These are phyloP conservation scores for Merops nubicus DNA, from an alignment of 2,113 vertebrate species.

Conservation along the genomic window DNA sequence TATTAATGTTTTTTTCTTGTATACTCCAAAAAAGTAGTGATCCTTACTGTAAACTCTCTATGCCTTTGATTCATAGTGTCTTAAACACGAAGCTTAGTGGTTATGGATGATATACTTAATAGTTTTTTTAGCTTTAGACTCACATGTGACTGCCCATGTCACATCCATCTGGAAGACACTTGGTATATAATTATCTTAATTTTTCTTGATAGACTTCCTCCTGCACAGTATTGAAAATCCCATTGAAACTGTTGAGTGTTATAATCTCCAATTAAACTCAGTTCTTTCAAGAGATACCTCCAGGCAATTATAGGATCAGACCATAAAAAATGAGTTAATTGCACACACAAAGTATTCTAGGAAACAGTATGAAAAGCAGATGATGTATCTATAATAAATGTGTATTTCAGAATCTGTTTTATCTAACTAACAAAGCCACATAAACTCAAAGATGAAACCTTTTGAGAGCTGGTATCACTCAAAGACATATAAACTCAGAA, in stretches of 20 bases:
- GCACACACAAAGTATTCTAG: not conserved
- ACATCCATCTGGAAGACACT: not conserved
- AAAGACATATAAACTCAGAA: not conserved
- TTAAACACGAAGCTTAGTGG: not conserved
- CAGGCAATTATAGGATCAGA: not conserved
- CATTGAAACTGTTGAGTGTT: not conserved
- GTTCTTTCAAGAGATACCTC: not conserved
- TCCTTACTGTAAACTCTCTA: not conserved
- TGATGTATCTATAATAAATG: not conserved
- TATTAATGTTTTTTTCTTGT: not conserved
- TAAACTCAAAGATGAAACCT: not conserved
- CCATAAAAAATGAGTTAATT: not conserved
- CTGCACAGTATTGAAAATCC: not conserved
- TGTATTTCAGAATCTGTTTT: not conserved
- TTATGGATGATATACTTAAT: not conserved
- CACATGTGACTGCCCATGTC: not conserved
- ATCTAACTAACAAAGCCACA: not conserved
- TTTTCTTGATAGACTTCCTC: not conserved
- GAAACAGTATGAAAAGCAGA: not conserved
- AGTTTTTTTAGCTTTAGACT: not conserved
- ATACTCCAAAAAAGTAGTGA: not conserved
- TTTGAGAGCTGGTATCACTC: not conserved
- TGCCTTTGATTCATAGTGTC: not conserved
- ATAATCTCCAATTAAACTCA: not conserved
- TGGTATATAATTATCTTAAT: not conserved